Evolutionary conservation across 30 jellyfish, hydroid and myxozoan species (phyloP).

Genomic region (Clytia hemisphaerica): DNA sequence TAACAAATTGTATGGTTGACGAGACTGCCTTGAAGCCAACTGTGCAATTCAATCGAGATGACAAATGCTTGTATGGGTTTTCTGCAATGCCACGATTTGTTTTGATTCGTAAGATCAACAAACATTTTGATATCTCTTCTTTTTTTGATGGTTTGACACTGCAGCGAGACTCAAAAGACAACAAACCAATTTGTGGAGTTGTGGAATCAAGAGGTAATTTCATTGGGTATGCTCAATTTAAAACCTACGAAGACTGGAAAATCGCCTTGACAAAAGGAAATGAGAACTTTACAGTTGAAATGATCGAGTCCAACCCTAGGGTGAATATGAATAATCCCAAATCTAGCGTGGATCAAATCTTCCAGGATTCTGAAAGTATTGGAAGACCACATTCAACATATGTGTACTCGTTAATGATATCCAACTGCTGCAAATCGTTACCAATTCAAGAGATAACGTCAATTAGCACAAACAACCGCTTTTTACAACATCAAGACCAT

Average conservation of each 20-base stretch:
- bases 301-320: conserved; percentile 1
- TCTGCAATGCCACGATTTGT: too few relatives aligned
- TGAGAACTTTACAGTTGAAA: too few relatives aligned
- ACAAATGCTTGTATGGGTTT: neutral
- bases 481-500: conserved; percentile 8
- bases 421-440: neutral
- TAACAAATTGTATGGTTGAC: conserved; percentile 18
- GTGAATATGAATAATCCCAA: neutral
- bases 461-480: neutral
- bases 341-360: neutral
- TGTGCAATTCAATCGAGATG: conserved; percentile 6
- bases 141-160: neutral
- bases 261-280: conserved; percentile 1
- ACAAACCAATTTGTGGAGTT: neutral
- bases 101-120: neutral
- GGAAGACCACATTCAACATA: conserved; percentile 18
- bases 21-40: neutral
- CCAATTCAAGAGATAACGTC: neutral
- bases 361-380: conserved; percentile 10
- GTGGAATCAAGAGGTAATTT: too few relatives aligned
- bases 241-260: conserved; percentile 13
- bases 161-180: neutral
- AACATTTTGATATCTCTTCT: neutral
- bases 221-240: conserved; percentile 16
- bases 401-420: conserved; percentile 10